Evolutionary conservation across 1,140 invertebrate genomes (phyloP), one percentile per base, ranked within the genome.

Genomic region (Calephelis virginiensis): DNA sequence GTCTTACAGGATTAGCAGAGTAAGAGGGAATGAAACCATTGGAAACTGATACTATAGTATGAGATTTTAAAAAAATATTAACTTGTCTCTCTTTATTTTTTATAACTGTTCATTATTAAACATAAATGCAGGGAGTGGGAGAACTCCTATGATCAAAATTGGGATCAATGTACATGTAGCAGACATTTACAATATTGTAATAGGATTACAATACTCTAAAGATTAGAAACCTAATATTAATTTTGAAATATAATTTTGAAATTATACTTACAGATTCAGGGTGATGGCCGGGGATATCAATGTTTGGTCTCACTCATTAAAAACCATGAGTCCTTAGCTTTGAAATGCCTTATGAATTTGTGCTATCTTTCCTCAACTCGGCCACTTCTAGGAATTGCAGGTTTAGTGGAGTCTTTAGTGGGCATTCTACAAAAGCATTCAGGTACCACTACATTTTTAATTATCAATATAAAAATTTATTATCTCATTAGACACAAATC

Each of bases 311-410:
- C 82, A 17, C 72, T 92, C 10, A 90, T 83, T 56, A 86, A 87
- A 68, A 75, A 75, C 47, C 85, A 83, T 80, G 88, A 90, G 14
- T 74, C 82, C 11, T 70, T 84, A 38, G 85, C 90, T 13, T 66
- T 92, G n/a, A 91, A 91, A 70, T 90, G 87, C 50, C 72, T 92
- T 4, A 83, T 90, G 78, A 92, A 92, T 72, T 73, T 92, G 5
- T 92, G 91, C 70, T 91, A 89, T 62, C 50, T 91, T 7, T 81
- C 84, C 28, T 68, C 78, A 40, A 87, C 82, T 66, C 74, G 86
- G 3, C 88, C 86, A 12, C 67, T 82, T 0, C 67, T 92, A 7
- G 91, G 91, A 2, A 84, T 74, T 11, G 89, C 86, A 10, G 91
- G 90, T 9, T 76, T 91, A 60, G 86, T 92, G 0, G 88, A 91